These are phyloP conservation scores for Paramormyrops hopkinsi DNA, from an alignment of 2,797 vertebrate species.

Conservation along the genomic window DNA sequence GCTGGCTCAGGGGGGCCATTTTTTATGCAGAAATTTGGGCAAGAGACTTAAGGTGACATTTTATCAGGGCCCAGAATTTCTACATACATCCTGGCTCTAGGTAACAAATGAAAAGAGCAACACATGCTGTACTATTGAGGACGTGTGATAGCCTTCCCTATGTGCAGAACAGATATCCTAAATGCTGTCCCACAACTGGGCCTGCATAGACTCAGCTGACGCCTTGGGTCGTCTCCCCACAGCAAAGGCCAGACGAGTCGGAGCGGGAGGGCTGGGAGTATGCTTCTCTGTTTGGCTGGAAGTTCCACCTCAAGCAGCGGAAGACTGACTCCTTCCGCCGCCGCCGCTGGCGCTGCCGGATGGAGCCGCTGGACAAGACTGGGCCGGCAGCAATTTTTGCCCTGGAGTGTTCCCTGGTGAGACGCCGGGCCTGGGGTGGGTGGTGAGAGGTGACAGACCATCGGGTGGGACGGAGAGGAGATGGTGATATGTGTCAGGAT, in stretches of 20 bases:
- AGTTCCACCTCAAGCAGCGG: constrained; percentile 79
- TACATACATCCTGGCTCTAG: background rate
- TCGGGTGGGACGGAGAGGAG: background rate
- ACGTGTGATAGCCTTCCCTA: background rate
- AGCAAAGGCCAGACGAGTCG: constrained; percentile 76
- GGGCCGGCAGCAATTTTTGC: constrained; percentile 87
- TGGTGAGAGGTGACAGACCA: background rate
- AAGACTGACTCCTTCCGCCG: constrained; percentile 84
- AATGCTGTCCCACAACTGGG: background rate
- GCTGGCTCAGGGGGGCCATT: background rate
- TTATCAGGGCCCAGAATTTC: background rate
- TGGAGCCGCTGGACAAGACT: constrained; percentile 87
- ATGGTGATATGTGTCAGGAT: background rate
- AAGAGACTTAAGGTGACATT: background rate
- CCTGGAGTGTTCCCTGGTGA: constrained; percentile 87
- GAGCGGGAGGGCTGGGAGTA: constrained; percentile 94
- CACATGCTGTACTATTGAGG: background rate
- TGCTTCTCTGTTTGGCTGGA: constrained; percentile 91
- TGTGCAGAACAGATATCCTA: background rate
- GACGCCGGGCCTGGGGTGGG: constrained; percentile 1
- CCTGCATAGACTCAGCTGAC: background rate
- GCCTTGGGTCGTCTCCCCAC: background rate
- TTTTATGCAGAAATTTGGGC: background rate
- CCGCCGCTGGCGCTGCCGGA: constrained; percentile 82
- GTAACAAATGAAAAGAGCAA: background rate